Conservation (phyloP, 2,113 vertebrate genomes). For the Pachypanchax playfairii region DNA sequence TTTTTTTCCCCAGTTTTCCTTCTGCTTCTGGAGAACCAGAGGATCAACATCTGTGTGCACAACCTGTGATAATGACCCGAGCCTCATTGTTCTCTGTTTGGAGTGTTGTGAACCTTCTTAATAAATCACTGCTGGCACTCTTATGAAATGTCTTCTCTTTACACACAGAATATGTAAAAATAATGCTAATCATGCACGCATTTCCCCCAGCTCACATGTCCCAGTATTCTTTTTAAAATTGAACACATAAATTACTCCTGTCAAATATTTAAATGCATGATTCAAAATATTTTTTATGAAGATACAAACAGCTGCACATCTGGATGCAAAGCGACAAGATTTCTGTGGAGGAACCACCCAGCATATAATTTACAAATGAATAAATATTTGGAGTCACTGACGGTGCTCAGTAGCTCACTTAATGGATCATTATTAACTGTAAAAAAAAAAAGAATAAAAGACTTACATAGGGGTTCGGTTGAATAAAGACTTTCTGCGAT, state of each 20-base stretch:
- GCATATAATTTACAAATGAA: slow-evolving; percentile 3
- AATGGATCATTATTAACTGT: slow-evolving; percentile 3
- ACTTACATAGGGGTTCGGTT: slow-evolving; percentile 55
- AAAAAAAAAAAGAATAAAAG: slow-evolving; percentile 3
- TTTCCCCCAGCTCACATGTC: neutral
- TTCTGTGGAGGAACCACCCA: slow-evolving; percentile 1
- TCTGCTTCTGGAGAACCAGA: slow-evolving; percentile 19
- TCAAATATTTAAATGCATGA: neutral
- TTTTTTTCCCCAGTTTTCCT: slow-evolving; percentile 11
- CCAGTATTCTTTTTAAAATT: slow-evolving; percentile 13
- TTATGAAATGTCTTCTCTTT: neutral
- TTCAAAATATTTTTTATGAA: slow-evolving; percentile 2
- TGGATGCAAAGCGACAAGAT: slow-evolving; percentile 3
- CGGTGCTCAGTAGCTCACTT: slow-evolving; percentile 5
- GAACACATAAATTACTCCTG: slow-evolving; percentile 7
- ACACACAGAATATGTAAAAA: neutral
- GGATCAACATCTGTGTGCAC: slow-evolving; percentile 14
- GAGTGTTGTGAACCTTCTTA: slow-evolving; percentile 12
- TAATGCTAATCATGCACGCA: neutral
- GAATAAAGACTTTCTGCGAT: slow-evolving; percentile 24
- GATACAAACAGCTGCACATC: slow-evolving; percentile 1
- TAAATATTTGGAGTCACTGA: neutral
- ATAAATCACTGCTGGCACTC: neutral
- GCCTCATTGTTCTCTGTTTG: slow-evolving; percentile 36
- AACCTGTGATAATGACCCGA: slow-evolving; percentile 41